Evolutionary conservation across 2,797 vertebrate species (phyloP), one percentile per base, ranked within the genome.

Genomic region (Catharus ustulatus): DNA sequence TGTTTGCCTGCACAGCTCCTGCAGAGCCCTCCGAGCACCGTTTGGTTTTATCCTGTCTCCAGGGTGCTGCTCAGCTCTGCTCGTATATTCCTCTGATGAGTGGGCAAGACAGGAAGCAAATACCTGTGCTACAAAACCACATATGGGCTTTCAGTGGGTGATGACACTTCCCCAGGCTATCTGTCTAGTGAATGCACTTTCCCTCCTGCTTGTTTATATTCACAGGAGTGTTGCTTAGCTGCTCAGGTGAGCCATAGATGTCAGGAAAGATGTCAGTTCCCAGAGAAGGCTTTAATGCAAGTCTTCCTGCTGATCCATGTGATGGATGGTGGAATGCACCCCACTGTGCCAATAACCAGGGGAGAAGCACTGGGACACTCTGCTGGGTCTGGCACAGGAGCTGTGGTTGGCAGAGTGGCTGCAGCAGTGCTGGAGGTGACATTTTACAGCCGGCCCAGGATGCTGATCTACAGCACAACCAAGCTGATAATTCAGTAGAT

Each of bases 71-170:
- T 92, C 78, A 77, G 78, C 51, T 54, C 64, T 4, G 11, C 73
- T 87, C 46, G 2, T 92, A 69, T 72, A 89, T 87, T 81, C 89
- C 43, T 72, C 52, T 84, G 91, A 93, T 1, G 30, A 75, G 82
- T 38, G 69, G 84, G 76, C 76, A 83, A 81, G 90, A 48, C 69
- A 93, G 94, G 87, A 95, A 94, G 69, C 58, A 92, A 91, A 84
- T 93, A 64, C 75, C 49, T 96, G 83, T 92, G 59, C 67, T 93
- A 75, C 64, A 78, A 92, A 94, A 93, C 94, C 93, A 78, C 91
- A 92, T 58, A 72, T 52, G 68, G 79, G 84, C 92, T 95, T 94
- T 92, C 90, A 95, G 10, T 1, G 14, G 69, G 66, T 61, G 87
- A 80, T 83, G 84, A 75, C 62, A 75, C 91, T 91, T 96, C 62